phyloP scores from a whole-genome alignment of 2,113 vertebrate genomes.

The Corythaixoides concolor region DNA sequence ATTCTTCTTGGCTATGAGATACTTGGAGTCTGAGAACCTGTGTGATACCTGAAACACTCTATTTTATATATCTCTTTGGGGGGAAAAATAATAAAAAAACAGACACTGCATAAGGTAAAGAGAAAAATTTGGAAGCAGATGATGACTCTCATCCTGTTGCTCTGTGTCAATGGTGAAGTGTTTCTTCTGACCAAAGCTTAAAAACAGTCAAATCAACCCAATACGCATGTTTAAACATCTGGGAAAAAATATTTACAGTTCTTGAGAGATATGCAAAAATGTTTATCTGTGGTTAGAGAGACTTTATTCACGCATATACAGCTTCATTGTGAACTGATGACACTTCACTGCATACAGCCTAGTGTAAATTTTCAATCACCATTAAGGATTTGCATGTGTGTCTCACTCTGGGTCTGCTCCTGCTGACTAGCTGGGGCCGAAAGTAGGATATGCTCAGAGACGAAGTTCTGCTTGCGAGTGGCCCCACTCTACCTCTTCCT shows the following conservation, averaged over 20 bases:
- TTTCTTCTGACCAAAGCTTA: not conserved
- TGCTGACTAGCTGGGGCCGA: not conserved
- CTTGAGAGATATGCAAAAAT: slow-evolving; percentile 8
- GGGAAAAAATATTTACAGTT: not conserved
- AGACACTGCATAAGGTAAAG: not conserved
- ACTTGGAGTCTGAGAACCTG: not conserved
- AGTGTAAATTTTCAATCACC: not conserved
- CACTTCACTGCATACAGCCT: not conserved
- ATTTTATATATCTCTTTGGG: not conserved
- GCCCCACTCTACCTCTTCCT: not conserved
- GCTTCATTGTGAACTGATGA: not conserved
- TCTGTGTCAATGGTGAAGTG: not conserved
- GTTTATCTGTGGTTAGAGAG: not conserved
- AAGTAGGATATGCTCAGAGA: not conserved
- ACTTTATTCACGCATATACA: not conserved
- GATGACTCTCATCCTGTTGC: not conserved
- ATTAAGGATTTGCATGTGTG: not conserved
- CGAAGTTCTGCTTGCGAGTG: not conserved
- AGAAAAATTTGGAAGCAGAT: not conserved
- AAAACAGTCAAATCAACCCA: not conserved
- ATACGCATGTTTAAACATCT: slow-evolving; percentile 3
- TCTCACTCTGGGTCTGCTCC: not conserved
- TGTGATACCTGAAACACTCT: not conserved
- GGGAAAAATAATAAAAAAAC: not conserved
- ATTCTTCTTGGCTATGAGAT: not conserved